These are phyloP conservation scores for Clarias batrachus DNA, from an alignment of 2,113 vertebrate genomes.

Conservation along the genomic window DNA sequence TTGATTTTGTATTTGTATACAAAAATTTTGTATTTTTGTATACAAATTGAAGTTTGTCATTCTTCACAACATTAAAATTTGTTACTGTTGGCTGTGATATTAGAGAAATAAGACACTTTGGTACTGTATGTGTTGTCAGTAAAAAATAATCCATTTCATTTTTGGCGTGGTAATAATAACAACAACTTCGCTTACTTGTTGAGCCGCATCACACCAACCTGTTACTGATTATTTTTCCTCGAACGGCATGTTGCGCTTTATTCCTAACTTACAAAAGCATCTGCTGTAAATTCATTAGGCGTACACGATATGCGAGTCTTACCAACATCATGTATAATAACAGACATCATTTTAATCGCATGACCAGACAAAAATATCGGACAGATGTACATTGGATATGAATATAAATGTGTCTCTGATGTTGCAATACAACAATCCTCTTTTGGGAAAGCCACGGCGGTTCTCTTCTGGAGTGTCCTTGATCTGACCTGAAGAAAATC, in stretches of 20 bases:
- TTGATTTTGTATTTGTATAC: too few relatives aligned
- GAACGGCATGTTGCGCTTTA: neutral
- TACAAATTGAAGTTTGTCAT: neutral
- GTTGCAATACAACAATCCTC: neutral
- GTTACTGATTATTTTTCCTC: neutral
- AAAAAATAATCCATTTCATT: neutral
- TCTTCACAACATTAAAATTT: neutral
- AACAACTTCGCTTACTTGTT: neutral
- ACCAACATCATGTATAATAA: neutral
- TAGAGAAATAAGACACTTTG: neutral
- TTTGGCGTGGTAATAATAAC: neutral
- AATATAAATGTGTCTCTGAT: neutral
- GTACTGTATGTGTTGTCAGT: neutral
- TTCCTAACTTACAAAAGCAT: neutral
- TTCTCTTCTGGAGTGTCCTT: slow-evolving; percentile 29
- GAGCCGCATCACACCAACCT: neutral
- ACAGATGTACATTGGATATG: neutral
- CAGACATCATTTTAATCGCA: neutral
- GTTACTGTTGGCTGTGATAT: neutral
- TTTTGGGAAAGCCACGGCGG: neutral
- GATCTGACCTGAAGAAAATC: slow-evolving; percentile 10
- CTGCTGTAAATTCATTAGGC: neutral
- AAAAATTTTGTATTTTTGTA: too few relatives aligned
- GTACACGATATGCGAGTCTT: neutral
- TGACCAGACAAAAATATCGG: neutral